Evolutionary conservation across 2,888 invertebrate genomes (phyloP), one percentile per base, ranked within the genome.

Genomic region (Scrobipalpa atriplicella): DNA sequence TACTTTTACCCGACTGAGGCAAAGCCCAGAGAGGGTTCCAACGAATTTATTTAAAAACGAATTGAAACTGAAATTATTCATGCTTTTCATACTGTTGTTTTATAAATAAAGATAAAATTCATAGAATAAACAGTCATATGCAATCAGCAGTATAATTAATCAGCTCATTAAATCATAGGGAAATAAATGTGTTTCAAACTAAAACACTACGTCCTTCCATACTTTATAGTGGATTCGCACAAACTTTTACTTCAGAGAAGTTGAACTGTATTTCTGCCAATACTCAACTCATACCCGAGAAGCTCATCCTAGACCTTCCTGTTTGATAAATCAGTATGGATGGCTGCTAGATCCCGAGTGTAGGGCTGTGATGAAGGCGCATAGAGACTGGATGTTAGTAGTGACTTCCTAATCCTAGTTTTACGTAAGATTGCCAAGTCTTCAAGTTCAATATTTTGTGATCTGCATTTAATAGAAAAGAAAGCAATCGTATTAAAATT

Each of bases 381-480:
- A 56, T 21, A 43, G n/a, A 43, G 47, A 16, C 47, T n/a, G 16
- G 16, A 47, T n/a, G n/a, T 56, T 11, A 1, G n/a, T n/a, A 47
- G n/a, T 47, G 47, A 47, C 47, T 47, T 47, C 47, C 47, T 47
- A 47, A n/a, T 47, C 47, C 9, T 47, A 47, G n/a, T 47, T 47
- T 16, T n/a, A 16, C 13, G 21, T 56, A 21, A 11, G 21, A 29
- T 52, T 56, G 54, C 21, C 21, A 21, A 56, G 51, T 51, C 19
- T 54, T 18, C 54, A 21, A 21, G 19, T 43, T 54, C 54, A 54
- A 54, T 19, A 54, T 51, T 51, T 18, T 54, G 19, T 18, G 19
- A 54, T 21, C 10, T 10, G 21, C 21, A 19, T 56, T 56, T 47
- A 47, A n/a, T n/a, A 47, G 47, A n/a, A 47, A 47, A 47, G 47